These are phyloP conservation scores for Meliscaeva auricollis DNA, from an alignment of 2,888 invertebrate species.

Conservation along the genomic window DNA sequence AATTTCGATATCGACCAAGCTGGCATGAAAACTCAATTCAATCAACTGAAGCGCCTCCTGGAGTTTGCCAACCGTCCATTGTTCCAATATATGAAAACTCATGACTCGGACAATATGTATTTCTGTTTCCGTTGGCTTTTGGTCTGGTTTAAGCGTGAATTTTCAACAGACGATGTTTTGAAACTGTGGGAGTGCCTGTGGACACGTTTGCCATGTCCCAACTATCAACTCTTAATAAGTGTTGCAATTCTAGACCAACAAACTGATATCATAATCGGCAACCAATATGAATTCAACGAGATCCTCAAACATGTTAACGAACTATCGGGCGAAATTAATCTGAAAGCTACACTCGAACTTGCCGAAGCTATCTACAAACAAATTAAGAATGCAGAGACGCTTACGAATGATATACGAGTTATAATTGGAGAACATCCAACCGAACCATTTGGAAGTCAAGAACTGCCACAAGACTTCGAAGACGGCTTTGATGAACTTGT, in stretches of 20 bases:
- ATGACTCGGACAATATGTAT: slow-evolving; percentile 94
- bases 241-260: slow-evolving; percentile 97
- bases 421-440: slow-evolving; percentile 87
- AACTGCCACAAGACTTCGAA: slow-evolving; percentile 81
- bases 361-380: slow-evolving; percentile 98
- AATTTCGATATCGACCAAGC: slow-evolving; percentile 99
- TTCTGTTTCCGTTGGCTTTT: slow-evolving; percentile 99
- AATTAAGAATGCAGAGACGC: slow-evolving; percentile 88
- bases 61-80: slow-evolving; percentile 93
- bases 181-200: slow-evolving; percentile 98
- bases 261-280: slow-evolving; percentile 93
- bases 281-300: slow-evolving; percentile 97
- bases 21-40: slow-evolving; percentile 96
- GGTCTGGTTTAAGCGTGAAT: slow-evolving; percentile 97
- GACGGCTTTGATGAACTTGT: slow-evolving; percentile 82
- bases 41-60: slow-evolving; percentile 92
- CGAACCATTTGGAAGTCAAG: slow-evolving; percentile 74
- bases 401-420: slow-evolving; percentile 89
- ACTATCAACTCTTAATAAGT: slow-evolving; percentile 97
- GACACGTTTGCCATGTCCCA: slow-evolving; percentile 97
- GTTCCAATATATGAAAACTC: slow-evolving; percentile 90
- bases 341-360: slow-evolving; percentile 91
- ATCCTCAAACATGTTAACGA: slow-evolving; percentile 99
- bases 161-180: slow-evolving; percentile 93
- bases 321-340: slow-evolving; percentile 93